These are phyloP conservation scores for Chesias legatella DNA, from an alignment of 2,888 invertebrate genomes.

Conservation along the genomic window DNA sequence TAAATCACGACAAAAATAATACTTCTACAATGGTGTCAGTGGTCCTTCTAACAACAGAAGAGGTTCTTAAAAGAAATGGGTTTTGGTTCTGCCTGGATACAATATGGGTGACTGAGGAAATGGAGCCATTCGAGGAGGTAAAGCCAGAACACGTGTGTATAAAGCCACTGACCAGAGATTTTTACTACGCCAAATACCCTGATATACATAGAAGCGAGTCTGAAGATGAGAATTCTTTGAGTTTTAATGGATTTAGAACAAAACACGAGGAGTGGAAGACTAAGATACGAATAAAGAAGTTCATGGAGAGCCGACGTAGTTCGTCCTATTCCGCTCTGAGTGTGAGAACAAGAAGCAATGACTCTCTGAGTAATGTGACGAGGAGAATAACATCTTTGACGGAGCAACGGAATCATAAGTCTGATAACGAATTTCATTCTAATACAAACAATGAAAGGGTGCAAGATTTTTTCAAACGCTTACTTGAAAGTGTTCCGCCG, in stretches of 20 bases:
- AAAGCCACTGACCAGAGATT: conserved; percentile 64
- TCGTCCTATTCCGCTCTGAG: conserved; percentile 38
- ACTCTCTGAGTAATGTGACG: conserved; percentile 35
- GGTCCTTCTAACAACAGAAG: conserved; percentile 66
- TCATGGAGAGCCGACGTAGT: conserved; percentile 45
- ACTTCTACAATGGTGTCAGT: conserved; percentile 58
- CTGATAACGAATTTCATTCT: conserved; percentile 11
- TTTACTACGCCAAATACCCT: conserved; percentile 63
- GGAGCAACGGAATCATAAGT: conserved; percentile 24
- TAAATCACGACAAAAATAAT: conserved; percentile 1
- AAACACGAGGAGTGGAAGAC: conserved; percentile 66
- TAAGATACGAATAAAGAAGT: conserved; percentile 53
- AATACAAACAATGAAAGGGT: conserved; percentile 48
- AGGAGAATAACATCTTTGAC: conserved; percentile 40
- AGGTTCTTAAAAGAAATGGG: conserved; percentile 61
- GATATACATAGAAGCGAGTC: conserved; percentile 73
- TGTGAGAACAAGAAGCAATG: conserved; percentile 35
- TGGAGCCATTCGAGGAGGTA: conserved; percentile 71
- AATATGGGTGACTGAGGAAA: conserved; percentile 62
- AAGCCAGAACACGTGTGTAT: conserved; percentile 54
- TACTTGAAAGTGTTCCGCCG: conserved; percentile 58
- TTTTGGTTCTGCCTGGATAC: conserved; percentile 67
- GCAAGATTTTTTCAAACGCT: conserved; percentile 52
- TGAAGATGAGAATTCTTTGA: conserved; percentile 64
- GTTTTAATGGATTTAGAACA: conserved; percentile 54